Evolutionary conservation across 2,888 invertebrate species (phyloP), one percentile per base, ranked within the genome.

Genomic region (Pedicia rivosa): DNA sequence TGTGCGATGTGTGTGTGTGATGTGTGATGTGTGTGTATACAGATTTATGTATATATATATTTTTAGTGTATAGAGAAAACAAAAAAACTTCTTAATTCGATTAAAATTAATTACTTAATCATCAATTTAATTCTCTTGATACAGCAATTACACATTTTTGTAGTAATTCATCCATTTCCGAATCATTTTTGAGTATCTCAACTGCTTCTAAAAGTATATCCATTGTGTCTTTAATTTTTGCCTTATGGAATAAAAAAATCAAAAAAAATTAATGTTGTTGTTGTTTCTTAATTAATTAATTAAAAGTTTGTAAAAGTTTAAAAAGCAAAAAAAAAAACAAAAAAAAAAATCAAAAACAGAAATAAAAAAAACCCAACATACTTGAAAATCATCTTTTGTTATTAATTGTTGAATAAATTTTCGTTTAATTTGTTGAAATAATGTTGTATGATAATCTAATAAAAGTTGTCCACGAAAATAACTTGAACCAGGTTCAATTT

Each of bases 401-500:
- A 71, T 49, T 36, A 66, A 61, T 7, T 65, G 67, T 33, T 60
- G 47, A 38, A 66, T 63, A 43, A 60, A 70, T 28, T 69, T 66
- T 22, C 66, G 59, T 46, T 70, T 69, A 0, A 72, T 66, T 47
- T 72, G 66, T 17, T 70, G 59, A 1, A 70, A 68, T 56, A 74
- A 60, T 0, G 72, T 68, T 28, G 71, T 68, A 50, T 78, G 76
- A 12, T 78, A 55, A 42, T 78, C 78, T 25, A 76, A 58, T 0
- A 79, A 56, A 12, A 80, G 52, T 4, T 68, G 67, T 0, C 76
- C 78, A 7, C 77, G 62, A 46, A 77, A 72, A 43, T 66, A 64
- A 2, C 74, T 66, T 58, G 64, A 66, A 3, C 78, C 79, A 3
- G 77, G 75, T 40, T 76, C 75, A 34, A 81, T 50, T 14, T 68